A percentile compares a stretch with the other conserved stretches of the same genome.
phyloP scores from a whole-genome alignment of 2,888 invertebrate genomes.

The Platypus cylindrus region DNA sequence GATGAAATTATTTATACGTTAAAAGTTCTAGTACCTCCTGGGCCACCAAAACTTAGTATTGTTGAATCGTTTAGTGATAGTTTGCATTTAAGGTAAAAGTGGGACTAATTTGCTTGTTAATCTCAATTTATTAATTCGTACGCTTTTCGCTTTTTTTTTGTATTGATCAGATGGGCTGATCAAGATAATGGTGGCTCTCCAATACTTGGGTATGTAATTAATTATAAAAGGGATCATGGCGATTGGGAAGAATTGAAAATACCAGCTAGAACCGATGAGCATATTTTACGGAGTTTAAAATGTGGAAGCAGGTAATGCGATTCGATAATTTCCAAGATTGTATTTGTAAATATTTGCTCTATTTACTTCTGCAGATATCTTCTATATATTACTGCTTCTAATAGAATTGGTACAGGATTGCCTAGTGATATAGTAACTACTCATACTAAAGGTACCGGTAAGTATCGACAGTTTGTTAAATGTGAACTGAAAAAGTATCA shows the following conservation, averaged over 20 bases:
- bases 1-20: constrained; percentile 73
- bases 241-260: constrained; percentile 88
- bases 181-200: constrained; percentile 73
- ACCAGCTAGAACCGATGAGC: constrained; percentile 66
- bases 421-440: constrained; percentile 82
- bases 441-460: constrained; percentile 67
- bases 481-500: neutral
- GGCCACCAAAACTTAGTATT: constrained; percentile 69
- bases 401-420: constrained; percentile 77
- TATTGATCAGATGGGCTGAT: constrained; percentile 30
- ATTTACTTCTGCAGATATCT: too few relatives aligned
- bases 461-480: neutral
- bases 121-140: neutral
- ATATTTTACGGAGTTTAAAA: constrained; percentile 69
- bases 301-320: constrained; percentile 55
- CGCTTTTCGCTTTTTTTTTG: neutral
- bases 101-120: too few relatives aligned
- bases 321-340: too few relatives aligned
- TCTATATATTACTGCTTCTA: constrained; percentile 80
- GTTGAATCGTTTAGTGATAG: constrained; percentile 74
- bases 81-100: constrained; percentile 63
- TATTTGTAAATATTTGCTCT: too few relatives aligned
- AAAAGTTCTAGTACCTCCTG: constrained; percentile 69
- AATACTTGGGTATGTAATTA: constrained; percentile 73
- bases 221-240: constrained; percentile 79